These are phyloP conservation scores for Aphidoletes aphidimyza DNA, from an alignment of 2,888 invertebrate genomes.

Conservation along the genomic window DNA sequence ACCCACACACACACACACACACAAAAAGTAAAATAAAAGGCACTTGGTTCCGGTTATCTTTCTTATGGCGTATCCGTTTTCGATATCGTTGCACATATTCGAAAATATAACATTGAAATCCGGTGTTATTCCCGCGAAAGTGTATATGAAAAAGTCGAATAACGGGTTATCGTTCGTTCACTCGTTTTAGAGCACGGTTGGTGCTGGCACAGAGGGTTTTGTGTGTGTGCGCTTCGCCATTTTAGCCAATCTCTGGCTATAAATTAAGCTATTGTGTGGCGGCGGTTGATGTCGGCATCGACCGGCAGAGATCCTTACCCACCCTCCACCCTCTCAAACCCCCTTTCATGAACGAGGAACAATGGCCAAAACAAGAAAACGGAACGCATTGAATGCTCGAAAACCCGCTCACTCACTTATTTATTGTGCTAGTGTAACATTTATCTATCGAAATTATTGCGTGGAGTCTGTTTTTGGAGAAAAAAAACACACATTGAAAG, in stretches of 20 bases:
- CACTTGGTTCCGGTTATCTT: constrained; percentile 29
- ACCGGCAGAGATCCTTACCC: neutral
- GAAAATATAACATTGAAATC: neutral
- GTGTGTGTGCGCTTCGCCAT: neutral
- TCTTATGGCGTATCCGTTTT: constrained; percentile 29
- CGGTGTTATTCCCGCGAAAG: neutral
- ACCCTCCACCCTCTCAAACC: neutral
- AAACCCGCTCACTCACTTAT: too few species aligned
- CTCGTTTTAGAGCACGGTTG: too few species aligned
- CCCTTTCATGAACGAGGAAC: too few species aligned
- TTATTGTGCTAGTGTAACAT: constrained; percentile 43
- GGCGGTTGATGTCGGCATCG: neutral
- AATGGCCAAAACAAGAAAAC: too few species aligned
- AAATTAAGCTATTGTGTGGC: constrained; percentile 25
- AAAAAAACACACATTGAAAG: neutral
- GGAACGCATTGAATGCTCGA: too few species aligned
- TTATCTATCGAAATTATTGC: constrained; percentile 46
- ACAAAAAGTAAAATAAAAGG: too few species aligned
- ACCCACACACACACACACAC: neutral
- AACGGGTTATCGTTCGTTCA: too few species aligned
- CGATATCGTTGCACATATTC: neutral
- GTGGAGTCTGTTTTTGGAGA: neutral
- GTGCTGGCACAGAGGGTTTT: too few species aligned
- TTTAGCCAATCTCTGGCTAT: neutral
- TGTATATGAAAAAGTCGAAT: too few species aligned